These are phyloP conservation scores for Drosophila peninsularis DNA, from an alignment of 2,888 invertebrate genomes.

Conservation along the genomic window DNA sequence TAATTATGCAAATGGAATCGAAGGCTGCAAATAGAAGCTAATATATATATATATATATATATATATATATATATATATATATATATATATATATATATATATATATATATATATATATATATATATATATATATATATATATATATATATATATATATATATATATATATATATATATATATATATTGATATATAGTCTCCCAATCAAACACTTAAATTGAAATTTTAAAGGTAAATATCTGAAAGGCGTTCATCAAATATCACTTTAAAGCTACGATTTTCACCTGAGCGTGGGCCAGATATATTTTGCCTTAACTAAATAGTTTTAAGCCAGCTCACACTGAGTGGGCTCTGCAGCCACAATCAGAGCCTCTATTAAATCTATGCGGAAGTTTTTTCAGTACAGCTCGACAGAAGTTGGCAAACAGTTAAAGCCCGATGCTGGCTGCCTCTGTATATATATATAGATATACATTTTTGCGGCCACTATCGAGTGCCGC, in stretches of 20 bases:
- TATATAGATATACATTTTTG: conserved; percentile 50
- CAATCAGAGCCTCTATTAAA: conserved; percentile 64
- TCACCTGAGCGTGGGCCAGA: conserved; percentile 15
- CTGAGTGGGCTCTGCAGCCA: conserved; percentile 18
- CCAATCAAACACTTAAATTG: not conserved
- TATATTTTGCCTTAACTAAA: conserved; percentile 12
- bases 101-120: not conserved
- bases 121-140: not conserved
- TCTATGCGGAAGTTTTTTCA: conserved; percentile 54
- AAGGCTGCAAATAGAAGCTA: not conserved
- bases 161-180: not conserved
- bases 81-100: not conserved
- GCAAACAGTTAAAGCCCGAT: conserved; percentile 61
- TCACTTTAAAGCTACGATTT: not conserved
- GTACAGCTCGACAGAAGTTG: conserved; percentile 56
- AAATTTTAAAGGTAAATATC: not conserved
- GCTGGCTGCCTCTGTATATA: conserved; percentile 21
- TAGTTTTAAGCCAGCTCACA: conserved; percentile 17
- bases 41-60: not conserved
- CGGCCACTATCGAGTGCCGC: conserved; percentile 76
- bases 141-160: not conserved
- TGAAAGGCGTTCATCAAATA: not conserved
- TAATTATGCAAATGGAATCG: not conserved
- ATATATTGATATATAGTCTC: no score
- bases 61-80: not conserved